Conservation (phyloP, 2,797 vertebrate species). For the Peromyscus eremicus region DNA sequence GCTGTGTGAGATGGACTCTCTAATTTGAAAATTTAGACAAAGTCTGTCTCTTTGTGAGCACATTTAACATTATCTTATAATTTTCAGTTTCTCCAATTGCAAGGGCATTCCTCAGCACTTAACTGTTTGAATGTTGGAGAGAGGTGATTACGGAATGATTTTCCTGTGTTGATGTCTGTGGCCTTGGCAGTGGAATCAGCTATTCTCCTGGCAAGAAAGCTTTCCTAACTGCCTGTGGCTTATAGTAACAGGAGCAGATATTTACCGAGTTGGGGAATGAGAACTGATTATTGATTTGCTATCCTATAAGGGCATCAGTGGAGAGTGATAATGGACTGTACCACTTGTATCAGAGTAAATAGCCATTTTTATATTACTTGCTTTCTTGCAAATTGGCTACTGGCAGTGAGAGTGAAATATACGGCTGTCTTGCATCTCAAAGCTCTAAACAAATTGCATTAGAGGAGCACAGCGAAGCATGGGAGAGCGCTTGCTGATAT, state of each 20-base stretch:
- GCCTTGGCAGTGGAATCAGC: slow-evolving; percentile 71
- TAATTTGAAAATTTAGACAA: slow-evolving; percentile 67
- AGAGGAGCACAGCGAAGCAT: slow-evolving; percentile 65
- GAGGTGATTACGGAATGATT: slow-evolving; percentile 79
- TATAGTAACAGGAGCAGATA: slow-evolving; percentile 83
- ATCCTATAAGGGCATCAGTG: slow-evolving; percentile 83
- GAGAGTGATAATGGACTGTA: slow-evolving; percentile 86
- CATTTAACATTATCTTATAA: slow-evolving; percentile 10
- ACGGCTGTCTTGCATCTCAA: slow-evolving; percentile 79
- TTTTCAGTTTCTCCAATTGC: slow-evolving; percentile 47
- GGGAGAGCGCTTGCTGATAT: slow-evolving; percentile 78
- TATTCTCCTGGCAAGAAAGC: slow-evolving; percentile 60
- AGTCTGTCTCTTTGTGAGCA: slow-evolving; percentile 49
- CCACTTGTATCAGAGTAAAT: slow-evolving; percentile 87
- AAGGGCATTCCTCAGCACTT: slow-evolving; percentile 36
- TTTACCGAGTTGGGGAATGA: slow-evolving; percentile 84
- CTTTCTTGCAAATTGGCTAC: slow-evolving; percentile 88
- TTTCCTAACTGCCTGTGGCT: slow-evolving; percentile 69
- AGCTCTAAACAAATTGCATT: slow-evolving; percentile 82
- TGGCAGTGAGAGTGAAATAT: slow-evolving; percentile 83
- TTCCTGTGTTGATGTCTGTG: slow-evolving; percentile 48
- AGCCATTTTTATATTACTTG: slow-evolving; percentile 87
- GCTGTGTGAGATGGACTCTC: not conserved
- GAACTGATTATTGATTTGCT: slow-evolving; percentile 88
- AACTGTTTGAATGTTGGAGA: slow-evolving; percentile 67